phyloP scores from a whole-genome alignment of 2,888 invertebrate species.

The Eristalis pertinax region DNA sequence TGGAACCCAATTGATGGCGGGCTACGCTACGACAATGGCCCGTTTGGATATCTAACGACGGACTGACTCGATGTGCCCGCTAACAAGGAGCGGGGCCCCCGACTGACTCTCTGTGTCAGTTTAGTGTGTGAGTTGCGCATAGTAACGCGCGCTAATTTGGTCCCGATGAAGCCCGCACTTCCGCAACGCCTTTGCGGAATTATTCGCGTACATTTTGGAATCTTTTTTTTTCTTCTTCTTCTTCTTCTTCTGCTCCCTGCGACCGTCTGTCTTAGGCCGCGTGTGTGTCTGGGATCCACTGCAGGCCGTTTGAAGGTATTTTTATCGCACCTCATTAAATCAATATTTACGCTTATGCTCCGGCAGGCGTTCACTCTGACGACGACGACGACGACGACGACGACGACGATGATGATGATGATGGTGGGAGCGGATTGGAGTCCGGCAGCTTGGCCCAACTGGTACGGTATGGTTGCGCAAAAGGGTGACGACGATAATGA shows the following conservation, averaged over 20 bases:
- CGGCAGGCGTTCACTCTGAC: conserved; percentile 61
- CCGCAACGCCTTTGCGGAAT: conserved; percentile 69
- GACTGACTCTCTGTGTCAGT: neutral
- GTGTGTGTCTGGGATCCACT: neutral
- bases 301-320: conserved; percentile 68
- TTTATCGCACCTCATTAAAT: conserved; percentile 78
- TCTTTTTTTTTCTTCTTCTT: conserved; percentile 16
- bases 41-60: conserved; percentile 55
- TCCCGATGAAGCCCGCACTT: conserved; percentile 56
- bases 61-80: neutral
- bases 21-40: conserved; percentile 48
- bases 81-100: conserved; percentile 45
- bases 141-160: conserved; percentile 62
- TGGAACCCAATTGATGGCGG: conserved; percentile 53
- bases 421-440: neutral
- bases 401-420: conserved; percentile 12
- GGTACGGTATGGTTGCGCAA: conserved; percentile 26
- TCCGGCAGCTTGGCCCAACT: conserved; percentile 21
- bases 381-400: neutral
- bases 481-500: conserved; percentile 62
- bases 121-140: conserved; percentile 6
- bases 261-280: conserved; percentile 20
- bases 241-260: neutral
- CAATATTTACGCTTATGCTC: conserved; percentile 76
- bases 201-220: conserved; percentile 40